These are phyloP conservation scores for Thripadectes ignobilis DNA, from an alignment of 2,797 vertebrate genomes.

Conservation along the genomic window DNA sequence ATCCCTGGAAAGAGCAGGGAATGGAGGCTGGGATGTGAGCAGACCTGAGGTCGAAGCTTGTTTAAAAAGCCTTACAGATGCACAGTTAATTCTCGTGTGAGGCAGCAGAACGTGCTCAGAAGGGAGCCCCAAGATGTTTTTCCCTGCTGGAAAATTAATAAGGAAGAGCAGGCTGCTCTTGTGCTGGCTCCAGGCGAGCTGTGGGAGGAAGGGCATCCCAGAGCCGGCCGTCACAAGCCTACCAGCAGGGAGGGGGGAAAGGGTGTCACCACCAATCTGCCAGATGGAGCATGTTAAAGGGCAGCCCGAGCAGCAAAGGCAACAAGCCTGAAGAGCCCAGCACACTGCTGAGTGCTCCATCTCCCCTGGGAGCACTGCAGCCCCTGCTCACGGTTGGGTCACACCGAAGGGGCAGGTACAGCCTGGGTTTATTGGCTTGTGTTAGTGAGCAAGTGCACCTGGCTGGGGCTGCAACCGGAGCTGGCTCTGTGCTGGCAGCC, in stretches of 20 bases:
- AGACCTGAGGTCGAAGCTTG: neutral
- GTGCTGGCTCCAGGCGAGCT: neutral
- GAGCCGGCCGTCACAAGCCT: conserved; percentile 9
- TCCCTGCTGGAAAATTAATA: conserved; percentile 48
- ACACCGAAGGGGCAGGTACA: neutral
- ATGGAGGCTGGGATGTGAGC: neutral
- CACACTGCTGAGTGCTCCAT: neutral
- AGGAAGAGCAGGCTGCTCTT: conserved; percentile 55
- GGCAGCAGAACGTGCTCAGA: neutral
- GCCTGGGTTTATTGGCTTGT: neutral
- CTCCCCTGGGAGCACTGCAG: conserved; percentile 26
- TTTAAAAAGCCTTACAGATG: neutral
- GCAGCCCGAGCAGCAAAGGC: conserved; percentile 49
- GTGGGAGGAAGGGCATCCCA: conserved; percentile 42
- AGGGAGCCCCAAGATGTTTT: conserved; percentile 56
- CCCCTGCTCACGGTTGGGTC: neutral
- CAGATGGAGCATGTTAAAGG: conserved; percentile 68
- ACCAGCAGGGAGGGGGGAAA: conserved; percentile 19
- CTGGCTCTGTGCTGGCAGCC: neutral
- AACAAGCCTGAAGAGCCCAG: conserved; percentile 42
- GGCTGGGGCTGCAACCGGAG: neutral
- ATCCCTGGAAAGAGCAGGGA: neutral
- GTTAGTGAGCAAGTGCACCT: neutral
- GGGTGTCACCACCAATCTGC: conserved; percentile 62
- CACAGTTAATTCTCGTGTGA: neutral